These are phyloP conservation scores for Ormyrus pomaceus DNA, from an alignment of 2,888 invertebrate species.

Conservation along the genomic window DNA sequence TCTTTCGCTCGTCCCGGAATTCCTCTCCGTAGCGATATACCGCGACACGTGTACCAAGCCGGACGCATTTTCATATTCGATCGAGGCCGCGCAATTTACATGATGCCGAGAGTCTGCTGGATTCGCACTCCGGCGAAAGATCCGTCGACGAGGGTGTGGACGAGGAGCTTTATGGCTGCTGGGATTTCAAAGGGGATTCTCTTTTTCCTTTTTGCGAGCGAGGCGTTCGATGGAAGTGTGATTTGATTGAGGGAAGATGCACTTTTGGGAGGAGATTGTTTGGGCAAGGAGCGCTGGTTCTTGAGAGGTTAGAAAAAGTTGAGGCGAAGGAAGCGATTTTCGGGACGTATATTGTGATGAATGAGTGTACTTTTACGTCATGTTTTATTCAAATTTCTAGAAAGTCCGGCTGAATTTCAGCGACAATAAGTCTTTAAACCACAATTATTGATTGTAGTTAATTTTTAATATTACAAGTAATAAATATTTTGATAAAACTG, in stretches of 20 bases:
- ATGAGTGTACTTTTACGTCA: too few species aligned
- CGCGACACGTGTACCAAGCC: neutral
- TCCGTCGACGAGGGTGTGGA: slow-evolving; percentile 23
- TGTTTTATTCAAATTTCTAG: too few species aligned
- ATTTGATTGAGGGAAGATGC: slow-evolving; percentile 24
- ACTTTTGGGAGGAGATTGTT: neutral
- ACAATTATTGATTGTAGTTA: too few species aligned
- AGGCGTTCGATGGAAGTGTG: slow-evolving; percentile 21
- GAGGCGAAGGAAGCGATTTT: too few species aligned
- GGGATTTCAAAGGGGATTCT: neutral
- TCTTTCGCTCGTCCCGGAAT: neutral
- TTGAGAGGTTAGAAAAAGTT: too few species aligned
- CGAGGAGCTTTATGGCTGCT: neutral
- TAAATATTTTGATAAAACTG: too few species aligned
- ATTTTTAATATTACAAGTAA: too few species aligned
- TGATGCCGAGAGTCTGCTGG: neutral
- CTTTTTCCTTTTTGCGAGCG: slow-evolving; percentile 17
- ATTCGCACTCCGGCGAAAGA: neutral
- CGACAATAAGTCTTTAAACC: too few species aligned
- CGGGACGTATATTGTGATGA: too few species aligned
- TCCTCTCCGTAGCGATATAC: neutral
- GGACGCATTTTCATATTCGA: slow-evolving; percentile 31
- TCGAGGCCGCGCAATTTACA: slow-evolving; percentile 35
- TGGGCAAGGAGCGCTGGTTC: too few species aligned
- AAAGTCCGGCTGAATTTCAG: too few species aligned